Base-by-base conservation (phyloP, 2,888 invertebrate genomes). In the Rhingia campestris region DNA sequence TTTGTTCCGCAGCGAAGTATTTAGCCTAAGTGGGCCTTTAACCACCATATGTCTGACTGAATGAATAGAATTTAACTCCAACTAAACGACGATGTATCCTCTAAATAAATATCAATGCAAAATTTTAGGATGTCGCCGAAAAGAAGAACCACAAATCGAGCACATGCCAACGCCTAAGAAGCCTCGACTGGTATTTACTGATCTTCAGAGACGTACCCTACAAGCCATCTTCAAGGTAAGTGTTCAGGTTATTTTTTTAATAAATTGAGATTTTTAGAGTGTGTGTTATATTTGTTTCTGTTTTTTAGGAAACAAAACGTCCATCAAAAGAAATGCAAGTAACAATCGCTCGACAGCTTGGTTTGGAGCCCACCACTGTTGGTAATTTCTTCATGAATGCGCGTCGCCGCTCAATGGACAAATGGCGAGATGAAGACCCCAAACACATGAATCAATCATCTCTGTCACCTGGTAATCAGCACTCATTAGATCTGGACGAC, bases 331-430 rank as follows among this genome's bases (percentile, higher is more conserved):
- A 99, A 93, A 99, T 99, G 99, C 99, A 99, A 93, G 98, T 99
- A 89, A 99, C 99, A 89, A 99, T 99, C 93, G 99, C 99, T 35
- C 94, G 99, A 87, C 99, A 99, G 91, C 93, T 99, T 88, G 98
- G 99, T 86, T 93, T 99, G 87, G 98, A 99, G 91, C 98, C 99
- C 67, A 98, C 98, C 69, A 99, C 99, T 9, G 99, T 99, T 77
- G 99, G 99, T 61, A 99, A 99, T 92, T 99, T 99, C 94, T 99
- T 99, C 93, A 99, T 99, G 99, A 99, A 99, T 92, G 99, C 99
- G n/a, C 94, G 99, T 81, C 94, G 99, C 88, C 94, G 99, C 87
- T 97, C 97, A 3, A 97, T 97, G 97, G 99, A 99, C 92, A 99
- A 99, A 90, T 99, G 99, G 98, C 96, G 97, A 91, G 98, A 98